Evolutionary conservation across 2,113 vertebrate genomes (phyloP).

Genomic region (Otis tarda): DNA sequence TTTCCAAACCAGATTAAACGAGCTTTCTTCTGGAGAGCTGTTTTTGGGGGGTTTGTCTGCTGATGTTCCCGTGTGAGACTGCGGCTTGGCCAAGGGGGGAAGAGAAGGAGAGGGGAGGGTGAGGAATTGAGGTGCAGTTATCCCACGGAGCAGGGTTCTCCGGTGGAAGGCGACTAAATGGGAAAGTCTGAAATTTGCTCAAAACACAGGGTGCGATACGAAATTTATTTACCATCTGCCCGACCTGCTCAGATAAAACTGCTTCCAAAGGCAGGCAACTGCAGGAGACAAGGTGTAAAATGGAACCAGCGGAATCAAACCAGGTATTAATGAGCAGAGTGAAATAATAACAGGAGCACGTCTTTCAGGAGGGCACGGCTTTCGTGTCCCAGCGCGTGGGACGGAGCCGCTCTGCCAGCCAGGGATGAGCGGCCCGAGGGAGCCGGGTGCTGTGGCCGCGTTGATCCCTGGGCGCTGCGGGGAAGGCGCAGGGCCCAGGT

Average conservation of each 20-base stretch:
- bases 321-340: conserved; percentile 48
- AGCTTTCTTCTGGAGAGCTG: conserved; percentile 79
- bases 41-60: conserved; percentile 76
- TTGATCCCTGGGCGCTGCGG: fast-evolving
- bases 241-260: conserved; percentile 66
- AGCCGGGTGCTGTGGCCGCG: no score
- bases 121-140: conserved; percentile 71
- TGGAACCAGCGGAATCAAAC: conserved; percentile 57
- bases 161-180: conserved; percentile 65
- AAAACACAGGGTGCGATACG: conserved; percentile 66
- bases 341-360: background rate
- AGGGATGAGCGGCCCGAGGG: background rate
- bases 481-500: background rate
- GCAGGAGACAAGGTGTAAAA: conserved; percentile 61
- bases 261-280: conserved; percentile 63
- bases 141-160: conserved; percentile 63
- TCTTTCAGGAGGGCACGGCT: background rate
- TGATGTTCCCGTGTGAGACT: conserved; percentile 63
- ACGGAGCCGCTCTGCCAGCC: fast-evolving
- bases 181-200: conserved; percentile 73
- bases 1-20: conserved; percentile 81
- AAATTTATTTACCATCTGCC: conserved; percentile 73
- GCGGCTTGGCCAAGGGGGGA: conserved; percentile 65
- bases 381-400: fast-evolving
- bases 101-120: conserved; percentile 69